Percentiles rank a stretch among this genome's conserved stretches.
Conservation (phyloP, 2,888 invertebrate species). For the Drosophila affinis region DNA sequence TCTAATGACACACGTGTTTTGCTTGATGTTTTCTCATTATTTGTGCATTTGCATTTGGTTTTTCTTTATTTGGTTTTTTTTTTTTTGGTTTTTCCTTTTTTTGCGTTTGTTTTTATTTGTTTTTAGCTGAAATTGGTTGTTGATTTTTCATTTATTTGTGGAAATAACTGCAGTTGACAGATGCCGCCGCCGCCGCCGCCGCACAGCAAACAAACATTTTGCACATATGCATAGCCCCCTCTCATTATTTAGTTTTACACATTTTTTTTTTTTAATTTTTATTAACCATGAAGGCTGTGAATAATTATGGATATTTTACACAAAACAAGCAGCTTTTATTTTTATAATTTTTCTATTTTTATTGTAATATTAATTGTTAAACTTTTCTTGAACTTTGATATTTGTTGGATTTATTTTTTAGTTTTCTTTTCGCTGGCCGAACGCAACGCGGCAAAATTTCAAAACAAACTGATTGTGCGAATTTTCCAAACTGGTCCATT, state of each 20-base stretch:
- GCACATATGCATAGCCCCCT: slow-evolving; percentile 2
- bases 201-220: slow-evolving; percentile 26
- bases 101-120: no score
- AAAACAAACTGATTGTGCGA: slow-evolving; percentile 80
- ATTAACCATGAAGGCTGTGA: slow-evolving; percentile 27
- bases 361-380: slow-evolving; percentile 7
- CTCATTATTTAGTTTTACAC: background rate
- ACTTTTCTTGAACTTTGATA: background rate
- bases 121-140: background rate
- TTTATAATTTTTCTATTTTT: background rate
- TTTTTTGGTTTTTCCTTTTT: no score
- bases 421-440: slow-evolving; percentile 43
- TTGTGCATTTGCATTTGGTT: slow-evolving; percentile 8
- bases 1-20: slow-evolving; percentile 1
- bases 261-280: slow-evolving; percentile 3
- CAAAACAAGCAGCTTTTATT: slow-evolving; percentile 21
- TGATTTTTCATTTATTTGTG: slow-evolving; percentile 1
- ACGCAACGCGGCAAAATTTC: slow-evolving; percentile 71
- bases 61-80: slow-evolving; percentile 2
- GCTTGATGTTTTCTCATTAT: background rate
- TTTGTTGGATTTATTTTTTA: background rate
- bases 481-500: slow-evolving; percentile 79
- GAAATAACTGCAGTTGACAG: slow-evolving; percentile 2
- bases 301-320: slow-evolving; percentile 19
- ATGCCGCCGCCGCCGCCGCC: slow-evolving; percentile 13